phyloP scores from a whole-genome alignment of 2,113 vertebrate genomes.

The Paedocypris sp. region DNA sequence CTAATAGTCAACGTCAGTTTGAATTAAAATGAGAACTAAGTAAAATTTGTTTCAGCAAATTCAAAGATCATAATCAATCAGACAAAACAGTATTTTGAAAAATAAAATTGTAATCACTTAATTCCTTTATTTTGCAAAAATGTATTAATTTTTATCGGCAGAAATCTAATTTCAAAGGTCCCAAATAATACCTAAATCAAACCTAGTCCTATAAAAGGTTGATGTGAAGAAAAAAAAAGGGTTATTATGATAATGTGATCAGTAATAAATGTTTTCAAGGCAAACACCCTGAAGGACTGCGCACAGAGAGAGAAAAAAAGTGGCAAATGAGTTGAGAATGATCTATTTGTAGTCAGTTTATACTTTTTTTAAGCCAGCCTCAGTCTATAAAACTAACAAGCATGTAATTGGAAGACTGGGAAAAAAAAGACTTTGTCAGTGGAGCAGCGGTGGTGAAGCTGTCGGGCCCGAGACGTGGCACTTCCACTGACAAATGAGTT shows the following conservation, averaged over 20 bases:
- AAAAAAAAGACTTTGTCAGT: slow-evolving; percentile 25
- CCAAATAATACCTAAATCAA: too few species aligned
- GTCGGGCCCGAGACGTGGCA: neutral
- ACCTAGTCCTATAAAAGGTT: too few species aligned
- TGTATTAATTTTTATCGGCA: too few species aligned
- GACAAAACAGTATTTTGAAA: neutral
- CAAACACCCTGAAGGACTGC: neutral
- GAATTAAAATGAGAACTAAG: too few species aligned
- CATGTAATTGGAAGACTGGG: slow-evolving; percentile 31
- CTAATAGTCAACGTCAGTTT: too few species aligned
- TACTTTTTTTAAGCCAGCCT: slow-evolving; percentile 15
- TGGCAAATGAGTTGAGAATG: slow-evolving; percentile 17
- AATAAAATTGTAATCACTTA: too few species aligned
- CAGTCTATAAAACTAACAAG: slow-evolving; percentile 28
- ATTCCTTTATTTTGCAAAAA: too few species aligned
- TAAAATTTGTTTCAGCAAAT: too few species aligned
- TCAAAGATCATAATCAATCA: too few species aligned
- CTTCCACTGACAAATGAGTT: slow-evolving; percentile 27
- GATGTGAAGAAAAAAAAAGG: slow-evolving; percentile 5
- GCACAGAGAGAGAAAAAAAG: neutral
- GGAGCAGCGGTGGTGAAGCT: slow-evolving; percentile 8
- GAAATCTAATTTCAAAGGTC: too few species aligned
- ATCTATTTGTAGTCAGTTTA: slow-evolving; percentile 17
- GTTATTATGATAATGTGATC: slow-evolving; percentile 1
- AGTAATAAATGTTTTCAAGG: slow-evolving; percentile 3